Base-by-base conservation (phyloP, 2,797 vertebrate genomes). In the Siniperca undulata region DNA sequence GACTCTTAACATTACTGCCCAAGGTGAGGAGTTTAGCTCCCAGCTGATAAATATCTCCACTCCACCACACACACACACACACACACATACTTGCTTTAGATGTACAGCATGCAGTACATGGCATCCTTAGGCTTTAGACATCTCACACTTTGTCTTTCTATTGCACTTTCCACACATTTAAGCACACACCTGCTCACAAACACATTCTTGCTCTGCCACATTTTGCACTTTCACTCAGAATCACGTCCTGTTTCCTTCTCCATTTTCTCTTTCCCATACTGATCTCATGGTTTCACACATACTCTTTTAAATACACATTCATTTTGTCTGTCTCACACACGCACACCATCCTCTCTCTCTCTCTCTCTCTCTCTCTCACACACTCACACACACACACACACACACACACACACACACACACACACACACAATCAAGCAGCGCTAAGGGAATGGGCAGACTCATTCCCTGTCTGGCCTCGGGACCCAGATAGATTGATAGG, bases 401-500 rank as follows among this genome's bases (percentile, higher is more conserved):
- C 27, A 27, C 27, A 27, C 27, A 27, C 27, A 27, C 27, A 27
- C 27, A 27, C 27, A 27, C 27, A 27, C 27, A 27, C 30, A 22
- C 82, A 69, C 59, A 69, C 70, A 80, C 66, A 89, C 24, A 85
- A 80, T 90, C 86, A 81, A 83, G 74, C 78, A 62, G 62, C 69
- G 50, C 82, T 81, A 73, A 84, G 76, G 66, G 80, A 93, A 86
- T 74, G 86, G 87, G 81, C 59, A 88, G 89, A 88, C 91, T 92
- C 89, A 91, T 91, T 94, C 91, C 81, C 69, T 40, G 86, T 88
- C 86, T 90, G 84, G 87, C 89, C 90, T 80, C 65, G 16, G 71
- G 91, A 93, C 82, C 73, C 72, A 74, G 84, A 91, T 91, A 92
- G 91, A 94, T 92, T 92, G 91, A 95, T 94, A 78, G 79, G 74